Evolutionary conservation across 1,140 invertebrate species (phyloP).

Genomic region (Drosophila murphyi): DNA sequence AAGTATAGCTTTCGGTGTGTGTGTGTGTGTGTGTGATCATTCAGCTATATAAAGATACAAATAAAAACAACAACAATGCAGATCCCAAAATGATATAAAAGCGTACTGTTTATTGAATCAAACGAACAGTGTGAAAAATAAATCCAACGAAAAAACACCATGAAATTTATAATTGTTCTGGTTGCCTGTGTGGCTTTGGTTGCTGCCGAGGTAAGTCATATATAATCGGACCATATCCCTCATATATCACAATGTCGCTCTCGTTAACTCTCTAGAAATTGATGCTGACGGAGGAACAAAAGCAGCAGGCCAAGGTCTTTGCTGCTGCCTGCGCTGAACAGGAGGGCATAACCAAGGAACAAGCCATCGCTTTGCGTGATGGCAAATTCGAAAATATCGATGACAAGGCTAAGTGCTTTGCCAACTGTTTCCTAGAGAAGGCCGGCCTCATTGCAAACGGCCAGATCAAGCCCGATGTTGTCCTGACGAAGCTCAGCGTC

Average conservation of each 20-base stretch:
- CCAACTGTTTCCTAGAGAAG: constrained; percentile 74
- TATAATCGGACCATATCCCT: not conserved
- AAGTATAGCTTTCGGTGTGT: constrained; percentile 8
- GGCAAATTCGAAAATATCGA: constrained; percentile 59
- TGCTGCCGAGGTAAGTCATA: constrained; percentile 44
- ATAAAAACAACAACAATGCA: constrained; percentile 36
- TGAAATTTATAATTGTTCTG: constrained; percentile 67
- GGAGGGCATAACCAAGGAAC: constrained; percentile 73
- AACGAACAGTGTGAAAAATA: constrained; percentile 53
- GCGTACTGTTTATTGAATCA: constrained; percentile 33
- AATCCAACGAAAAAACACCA: constrained; percentile 32
- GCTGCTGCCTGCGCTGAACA: constrained; percentile 48
- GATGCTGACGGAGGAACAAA: constrained; percentile 59
- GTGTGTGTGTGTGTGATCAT: constrained; percentile 51
- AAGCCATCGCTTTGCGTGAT: constrained; percentile 41
- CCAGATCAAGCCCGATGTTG: constrained; percentile 53
- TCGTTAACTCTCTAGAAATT: constrained; percentile 9
- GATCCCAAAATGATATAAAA: constrained; percentile 65
- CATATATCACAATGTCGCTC: not conserved
- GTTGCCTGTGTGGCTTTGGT: constrained; percentile 51
- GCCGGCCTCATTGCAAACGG: constrained; percentile 54
- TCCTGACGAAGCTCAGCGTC: constrained; percentile 48
- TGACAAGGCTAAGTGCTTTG: constrained; percentile 67
- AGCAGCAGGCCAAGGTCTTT: constrained; percentile 45
- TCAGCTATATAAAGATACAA: constrained; percentile 50